Percentiles rank a stretch among this genome's conserved stretches.
Conservation (phyloP, 1,140 invertebrate species). For the Sarcophaga peregrina region DNA sequence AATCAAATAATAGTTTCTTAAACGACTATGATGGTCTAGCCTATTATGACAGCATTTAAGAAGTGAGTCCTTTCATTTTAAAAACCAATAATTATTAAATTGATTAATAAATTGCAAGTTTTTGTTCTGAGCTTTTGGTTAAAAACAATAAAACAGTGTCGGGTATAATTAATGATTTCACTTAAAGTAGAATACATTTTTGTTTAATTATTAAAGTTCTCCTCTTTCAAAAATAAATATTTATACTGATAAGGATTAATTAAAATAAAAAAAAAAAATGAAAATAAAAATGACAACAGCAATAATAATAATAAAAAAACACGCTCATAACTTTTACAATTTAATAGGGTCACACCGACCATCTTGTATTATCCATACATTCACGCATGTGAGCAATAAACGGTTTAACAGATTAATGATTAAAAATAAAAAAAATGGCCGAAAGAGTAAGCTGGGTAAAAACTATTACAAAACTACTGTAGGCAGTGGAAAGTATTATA, state of each 20-base stretch:
- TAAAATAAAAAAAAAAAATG: background rate
- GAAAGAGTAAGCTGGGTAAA: too few species aligned
- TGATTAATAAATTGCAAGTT: constrained; percentile 5
- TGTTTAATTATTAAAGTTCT: background rate
- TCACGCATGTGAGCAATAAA: too few species aligned
- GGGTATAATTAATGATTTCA: background rate
- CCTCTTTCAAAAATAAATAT: background rate
- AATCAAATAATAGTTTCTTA: too few species aligned
- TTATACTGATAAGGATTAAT: constrained; percentile 14
- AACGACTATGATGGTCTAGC: too few species aligned
- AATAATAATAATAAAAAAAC: too few species aligned
- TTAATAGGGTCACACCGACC: background rate
- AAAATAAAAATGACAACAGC: background rate
- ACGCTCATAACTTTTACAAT: background rate
- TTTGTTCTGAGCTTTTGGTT: background rate
- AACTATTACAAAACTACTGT: too few species aligned
- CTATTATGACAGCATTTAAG: too few species aligned
- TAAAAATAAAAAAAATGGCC: too few species aligned
- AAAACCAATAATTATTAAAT: constrained; percentile 19
- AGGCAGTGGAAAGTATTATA: too few species aligned
- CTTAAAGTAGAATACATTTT: background rate
- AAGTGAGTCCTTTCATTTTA: background rate
- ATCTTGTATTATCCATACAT: too few species aligned
- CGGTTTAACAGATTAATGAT: constrained; percentile 1
- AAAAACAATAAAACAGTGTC: background rate